Evolutionary conservation across 2,113 vertebrate species (phyloP), one percentile per base, ranked within the genome.

Genomic region (Gobius niger): DNA sequence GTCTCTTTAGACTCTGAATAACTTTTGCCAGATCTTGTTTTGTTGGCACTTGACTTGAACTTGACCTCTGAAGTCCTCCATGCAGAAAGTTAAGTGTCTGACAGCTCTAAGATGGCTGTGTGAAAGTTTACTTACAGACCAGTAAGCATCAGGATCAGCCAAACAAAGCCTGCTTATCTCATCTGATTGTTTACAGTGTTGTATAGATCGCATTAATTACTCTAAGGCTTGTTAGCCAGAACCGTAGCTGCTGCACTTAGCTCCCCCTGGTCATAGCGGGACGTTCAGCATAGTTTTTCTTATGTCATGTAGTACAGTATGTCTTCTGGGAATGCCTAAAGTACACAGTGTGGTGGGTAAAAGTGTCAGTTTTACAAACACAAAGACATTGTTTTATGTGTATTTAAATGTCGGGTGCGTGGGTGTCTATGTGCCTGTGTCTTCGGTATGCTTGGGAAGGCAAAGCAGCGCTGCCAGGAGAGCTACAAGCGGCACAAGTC

Each of bases 141-240:
- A 47, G 19, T 73, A 82, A 72, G 74, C 66, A 63, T 46, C 53
- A 15, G 40, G 57, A 44, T 51, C 61, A 62, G 65, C 77, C 53
- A 76, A 72, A 80, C 77, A 81, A 59, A 76, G 68, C 72, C 78
- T 75, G 75, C 73, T 72, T 67, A 75, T 82, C 67, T 80, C 60
- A 74, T 89, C 50, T 80, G 75, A 81, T 80, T 70, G 71, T 82
- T 87, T 74, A 72, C 73, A 76, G 77, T 72, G 64, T 70, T 77
- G 66, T 85, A 76, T 78, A 67, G 84, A 76, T 83, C 63, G 72
- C 70, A 73, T 72, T 78, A 86, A 83, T 86, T 87, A 83, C 79
- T 85, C 77, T 73, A 57, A 81, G 78, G 81, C 73, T 82, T 85
- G 80, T 83, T 86, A 80, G 85, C 54, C 47, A 60, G 52, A 71